A percentile compares a stretch with the other conserved stretches of the same genome.
These are phyloP conservation scores for Ceramica pisi DNA, from an alignment of 2,888 invertebrate species.

Conservation along the genomic window DNA sequence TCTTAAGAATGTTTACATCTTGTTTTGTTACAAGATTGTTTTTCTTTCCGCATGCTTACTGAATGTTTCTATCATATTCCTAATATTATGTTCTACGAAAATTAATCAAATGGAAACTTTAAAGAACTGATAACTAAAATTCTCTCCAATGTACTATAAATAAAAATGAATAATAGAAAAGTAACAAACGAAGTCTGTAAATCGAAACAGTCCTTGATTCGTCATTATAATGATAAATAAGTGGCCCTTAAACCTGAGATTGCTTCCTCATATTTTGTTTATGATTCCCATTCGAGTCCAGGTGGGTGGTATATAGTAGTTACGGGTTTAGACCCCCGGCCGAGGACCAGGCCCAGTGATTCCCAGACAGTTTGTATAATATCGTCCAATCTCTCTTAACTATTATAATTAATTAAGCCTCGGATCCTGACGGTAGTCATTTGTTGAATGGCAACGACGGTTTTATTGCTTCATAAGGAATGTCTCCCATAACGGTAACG, in stretches of 20 bases:
- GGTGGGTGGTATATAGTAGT: constrained; percentile 70
- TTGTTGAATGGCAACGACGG: constrained; percentile 75
- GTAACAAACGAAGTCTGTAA: constrained; percentile 13
- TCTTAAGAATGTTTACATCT: too few species aligned
- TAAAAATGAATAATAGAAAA: not conserved
- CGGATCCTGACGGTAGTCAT: constrained; percentile 79
- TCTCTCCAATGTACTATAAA: not conserved
- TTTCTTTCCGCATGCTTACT: too few species aligned
- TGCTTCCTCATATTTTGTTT: constrained; percentile 59
- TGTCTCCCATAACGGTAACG: constrained; percentile 69
- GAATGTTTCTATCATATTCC: too few species aligned
- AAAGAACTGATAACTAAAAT: not conserved
- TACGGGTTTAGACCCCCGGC: constrained; percentile 60
- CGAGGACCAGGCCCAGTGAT: constrained; percentile 36
- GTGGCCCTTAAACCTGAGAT: constrained; percentile 54
- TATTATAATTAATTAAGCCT: constrained; percentile 84
- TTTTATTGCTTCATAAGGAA: constrained; percentile 72
- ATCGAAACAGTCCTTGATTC: constrained; percentile 31
- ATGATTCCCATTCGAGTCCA: constrained; percentile 48
- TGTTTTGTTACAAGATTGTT: too few species aligned
- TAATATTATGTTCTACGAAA: too few species aligned
- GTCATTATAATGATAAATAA: constrained; percentile 53
- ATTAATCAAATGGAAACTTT: too few species aligned
- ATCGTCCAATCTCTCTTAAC: constrained; percentile 81
- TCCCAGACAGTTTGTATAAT: constrained; percentile 78